These are phyloP conservation scores for Mionectes macconnelli DNA, from an alignment of 2,113 vertebrate species.

Conservation along the genomic window DNA sequence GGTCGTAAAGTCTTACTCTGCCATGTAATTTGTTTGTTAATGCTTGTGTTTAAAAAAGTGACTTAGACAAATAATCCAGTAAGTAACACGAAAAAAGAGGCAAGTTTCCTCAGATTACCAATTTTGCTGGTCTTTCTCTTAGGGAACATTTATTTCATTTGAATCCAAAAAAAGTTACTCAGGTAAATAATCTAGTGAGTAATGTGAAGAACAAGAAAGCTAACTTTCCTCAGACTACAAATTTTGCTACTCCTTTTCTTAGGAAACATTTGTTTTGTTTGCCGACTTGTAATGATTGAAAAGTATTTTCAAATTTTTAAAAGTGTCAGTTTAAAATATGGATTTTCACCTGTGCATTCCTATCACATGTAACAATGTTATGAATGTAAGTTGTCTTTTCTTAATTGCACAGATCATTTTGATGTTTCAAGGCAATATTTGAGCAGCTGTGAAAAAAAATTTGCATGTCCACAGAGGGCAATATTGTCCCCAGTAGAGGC, in stretches of 20 bases:
- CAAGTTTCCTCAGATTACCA: background rate
- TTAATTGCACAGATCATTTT: conserved; percentile 19
- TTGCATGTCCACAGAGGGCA: background rate
- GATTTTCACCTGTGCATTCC: background rate
- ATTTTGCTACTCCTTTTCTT: background rate
- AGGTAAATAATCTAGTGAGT: background rate
- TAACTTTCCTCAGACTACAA: background rate
- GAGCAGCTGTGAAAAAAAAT: conserved; percentile 28
- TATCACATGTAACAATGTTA: background rate
- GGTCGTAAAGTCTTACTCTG: background rate
- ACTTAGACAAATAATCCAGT: background rate
- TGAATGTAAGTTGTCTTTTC: background rate
- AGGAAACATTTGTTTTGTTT: background rate
- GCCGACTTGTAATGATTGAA: background rate
- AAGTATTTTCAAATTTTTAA: background rate
- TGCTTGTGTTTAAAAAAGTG: background rate
- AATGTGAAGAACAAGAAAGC: background rate
- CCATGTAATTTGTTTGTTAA: background rate
- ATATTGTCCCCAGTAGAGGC: background rate
- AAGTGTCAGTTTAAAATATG: background rate
- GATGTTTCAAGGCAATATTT: background rate
- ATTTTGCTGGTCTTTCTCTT: background rate
- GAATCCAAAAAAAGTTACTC: background rate
- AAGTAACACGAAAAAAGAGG: background rate
- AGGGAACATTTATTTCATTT: background rate